Percentiles rank a stretch among this genome's conserved stretches.
phyloP scores from a whole-genome alignment of 2,113 vertebrate genomes.

The Neofelis nebulosa region DNA sequence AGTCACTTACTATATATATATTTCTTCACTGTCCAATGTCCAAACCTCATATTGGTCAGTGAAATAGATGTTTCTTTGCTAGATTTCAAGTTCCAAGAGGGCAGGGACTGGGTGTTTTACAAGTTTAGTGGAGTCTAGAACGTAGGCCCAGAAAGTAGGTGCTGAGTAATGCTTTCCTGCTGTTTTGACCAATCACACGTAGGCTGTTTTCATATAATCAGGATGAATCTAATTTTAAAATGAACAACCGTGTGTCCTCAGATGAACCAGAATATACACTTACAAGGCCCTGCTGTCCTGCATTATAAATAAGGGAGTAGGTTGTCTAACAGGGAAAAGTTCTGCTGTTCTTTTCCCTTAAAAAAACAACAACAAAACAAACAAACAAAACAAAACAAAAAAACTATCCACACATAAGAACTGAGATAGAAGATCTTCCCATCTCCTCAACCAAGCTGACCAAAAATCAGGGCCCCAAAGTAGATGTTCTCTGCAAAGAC shows the following conservation, averaged over 20 bases:
- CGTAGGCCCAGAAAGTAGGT: background rate
- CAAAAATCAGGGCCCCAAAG: slow-evolving; percentile 49
- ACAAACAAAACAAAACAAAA: background rate
- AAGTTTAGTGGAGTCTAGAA: background rate
- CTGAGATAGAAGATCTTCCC: slow-evolving; percentile 53
- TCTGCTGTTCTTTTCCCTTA: slow-evolving; percentile 52
- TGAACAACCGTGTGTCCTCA: slow-evolving; percentile 79
- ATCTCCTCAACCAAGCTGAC: slow-evolving; percentile 9
- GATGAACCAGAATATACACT: slow-evolving; percentile 82
- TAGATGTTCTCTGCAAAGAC: background rate
- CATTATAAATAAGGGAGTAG: slow-evolving; percentile 78
- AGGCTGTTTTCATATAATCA: slow-evolving; percentile 71
- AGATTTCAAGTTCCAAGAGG: slow-evolving; percentile 67
- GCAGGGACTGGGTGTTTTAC: slow-evolving; percentile 42
- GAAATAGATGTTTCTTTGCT: background rate
- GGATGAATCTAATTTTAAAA: slow-evolving; percentile 81
- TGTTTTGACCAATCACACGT: slow-evolving; percentile 46
- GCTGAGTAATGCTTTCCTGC: slow-evolving; percentile 62
- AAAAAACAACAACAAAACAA: background rate
- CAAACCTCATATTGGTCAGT: background rate
- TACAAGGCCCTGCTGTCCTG: slow-evolving; percentile 79
- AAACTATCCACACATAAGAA: background rate
- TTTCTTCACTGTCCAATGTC: background rate
- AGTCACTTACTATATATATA: background rate
- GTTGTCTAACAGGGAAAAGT: slow-evolving; percentile 59